Evolutionary conservation across 2,797 vertebrate species (phyloP), one percentile per base, ranked within the genome.

Genomic region (Xerus rutilus): DNA sequence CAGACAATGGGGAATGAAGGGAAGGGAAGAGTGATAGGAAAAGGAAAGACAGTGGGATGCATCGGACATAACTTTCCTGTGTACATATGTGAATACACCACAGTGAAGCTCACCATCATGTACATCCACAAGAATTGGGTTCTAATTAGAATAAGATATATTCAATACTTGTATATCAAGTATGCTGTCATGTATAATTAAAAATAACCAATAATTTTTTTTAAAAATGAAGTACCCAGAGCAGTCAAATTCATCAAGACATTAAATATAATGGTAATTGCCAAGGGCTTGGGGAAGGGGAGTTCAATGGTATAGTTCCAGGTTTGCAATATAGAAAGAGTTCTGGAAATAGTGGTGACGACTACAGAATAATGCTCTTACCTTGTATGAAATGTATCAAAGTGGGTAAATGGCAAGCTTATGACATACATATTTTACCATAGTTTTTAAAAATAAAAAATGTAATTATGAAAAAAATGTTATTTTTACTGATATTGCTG

Each of bases 391-490:
- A 39, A 35, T 23, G 6, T 25, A 73, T 83, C 82, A 35, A 57
- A 88, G 84, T 28, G 13, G 23, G 64, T 52, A 52, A 52, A 17
- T 52, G 14, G 49, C 49, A 52, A 52, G 49, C 49, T 52, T 52
- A 17, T 13, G 49, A 15, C 49, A 17, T 17, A 52, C 13, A 52
- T 4, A 52, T 52, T 52, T 52, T 52, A 52, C 49, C 11, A 52
- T 52, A 14, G 15, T 52, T 54, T 78, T 47, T 52, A 28, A 69
- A 93, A 73, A 45, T 89, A 0, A n/a, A 88, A 93, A 89, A 59
- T 82, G 47, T 79, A 88, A 70, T 94, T 88, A 62, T 86, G 52
- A 70, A 83, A 47, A 93, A 69, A 73, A 39, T 39, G 39, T 39
- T 39, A 39, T 39, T 39, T 39, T 79, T 70, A 65, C 39, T 95